phyloP scores from a whole-genome alignment of 1,140 invertebrate genomes.

The Planococcus citri region DNA sequence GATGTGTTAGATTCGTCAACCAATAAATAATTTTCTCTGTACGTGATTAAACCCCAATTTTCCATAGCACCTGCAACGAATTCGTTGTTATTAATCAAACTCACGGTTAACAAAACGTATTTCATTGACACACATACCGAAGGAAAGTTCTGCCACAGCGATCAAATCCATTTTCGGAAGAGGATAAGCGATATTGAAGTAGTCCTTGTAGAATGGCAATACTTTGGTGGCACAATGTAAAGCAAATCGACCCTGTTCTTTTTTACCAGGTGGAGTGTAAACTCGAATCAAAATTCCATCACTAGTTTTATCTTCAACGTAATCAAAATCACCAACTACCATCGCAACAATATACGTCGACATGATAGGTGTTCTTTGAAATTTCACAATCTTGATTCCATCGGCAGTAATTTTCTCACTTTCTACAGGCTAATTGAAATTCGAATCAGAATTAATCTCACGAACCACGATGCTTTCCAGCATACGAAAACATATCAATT shows the following conservation, averaged over 20 bases:
- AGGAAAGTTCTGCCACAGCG: conserved; percentile 83
- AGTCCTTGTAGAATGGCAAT: conserved; percentile 84
- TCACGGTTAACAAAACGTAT: neutral
- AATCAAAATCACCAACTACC: conserved; percentile 89
- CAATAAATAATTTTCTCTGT: conserved; percentile 67
- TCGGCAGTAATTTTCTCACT: conserved; percentile 33
- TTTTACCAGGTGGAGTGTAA: conserved; percentile 83
- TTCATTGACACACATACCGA: conserved; percentile 36
- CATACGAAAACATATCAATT: conserved; percentile 25
- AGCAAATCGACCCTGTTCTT: conserved; percentile 84
- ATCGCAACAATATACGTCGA: conserved; percentile 90
- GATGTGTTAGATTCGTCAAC: conserved; percentile 76
- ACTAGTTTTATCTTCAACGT: conserved; percentile 65
- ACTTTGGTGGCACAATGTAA: conserved; percentile 73
- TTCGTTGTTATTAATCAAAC: neutral
- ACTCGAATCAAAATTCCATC: conserved; percentile 82
- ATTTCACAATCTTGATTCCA: conserved; percentile 46
- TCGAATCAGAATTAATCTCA: neutral
- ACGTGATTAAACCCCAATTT: conserved; percentile 84
- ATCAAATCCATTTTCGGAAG: conserved; percentile 92
- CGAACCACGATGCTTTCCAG: conserved; percentile 25
- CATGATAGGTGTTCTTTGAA: conserved; percentile 85
- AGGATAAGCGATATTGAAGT: conserved; percentile 90
- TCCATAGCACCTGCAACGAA: conserved; percentile 70
- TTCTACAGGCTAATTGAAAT: neutral